phyloP scores from a whole-genome alignment of 1,140 invertebrate species.

The Phocides pigmalion region DNA sequence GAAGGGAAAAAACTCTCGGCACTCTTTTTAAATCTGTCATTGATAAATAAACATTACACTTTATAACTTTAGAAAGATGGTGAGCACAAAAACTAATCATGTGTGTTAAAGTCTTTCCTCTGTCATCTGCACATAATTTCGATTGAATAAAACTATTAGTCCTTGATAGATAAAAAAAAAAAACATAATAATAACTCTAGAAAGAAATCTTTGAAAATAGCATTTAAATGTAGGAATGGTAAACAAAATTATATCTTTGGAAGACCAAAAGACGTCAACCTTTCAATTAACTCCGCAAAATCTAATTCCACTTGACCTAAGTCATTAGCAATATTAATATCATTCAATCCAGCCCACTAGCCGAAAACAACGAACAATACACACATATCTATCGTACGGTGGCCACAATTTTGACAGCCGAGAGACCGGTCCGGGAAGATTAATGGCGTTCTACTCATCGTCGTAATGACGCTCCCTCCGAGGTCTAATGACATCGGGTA shows the following conservation, averaged over 20 bases:
- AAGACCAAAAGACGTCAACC: not conserved
- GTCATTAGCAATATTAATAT: constrained; percentile 49
- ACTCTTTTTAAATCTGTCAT: too few species aligned
- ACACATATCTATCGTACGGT: constrained; percentile 67
- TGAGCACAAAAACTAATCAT: too few species aligned
- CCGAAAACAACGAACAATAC: constrained; percentile 37
- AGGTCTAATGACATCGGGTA: constrained; percentile 78
- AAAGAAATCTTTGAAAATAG: too few species aligned
- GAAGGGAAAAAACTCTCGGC: too few species aligned
- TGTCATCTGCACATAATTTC: too few species aligned
- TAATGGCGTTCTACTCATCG: constrained; percentile 80
- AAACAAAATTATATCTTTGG: not conserved
- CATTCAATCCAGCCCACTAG: constrained; percentile 39
- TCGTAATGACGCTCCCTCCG: constrained; percentile 77
- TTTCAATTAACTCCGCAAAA: not conserved
- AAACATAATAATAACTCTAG: too few species aligned
- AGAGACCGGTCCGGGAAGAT: constrained; percentile 76
- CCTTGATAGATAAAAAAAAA: too few species aligned
- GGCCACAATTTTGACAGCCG: constrained; percentile 79
- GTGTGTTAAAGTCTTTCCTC: too few species aligned
- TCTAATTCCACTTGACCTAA: constrained; percentile 22
- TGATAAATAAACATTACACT: too few species aligned
- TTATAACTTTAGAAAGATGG: too few species aligned
- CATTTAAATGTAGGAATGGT: too few species aligned
- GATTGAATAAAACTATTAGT: too few species aligned